These are phyloP conservation scores for Achatina immaculata DNA, from an alignment of 1,140 invertebrate genomes.

Conservation along the genomic window DNA sequence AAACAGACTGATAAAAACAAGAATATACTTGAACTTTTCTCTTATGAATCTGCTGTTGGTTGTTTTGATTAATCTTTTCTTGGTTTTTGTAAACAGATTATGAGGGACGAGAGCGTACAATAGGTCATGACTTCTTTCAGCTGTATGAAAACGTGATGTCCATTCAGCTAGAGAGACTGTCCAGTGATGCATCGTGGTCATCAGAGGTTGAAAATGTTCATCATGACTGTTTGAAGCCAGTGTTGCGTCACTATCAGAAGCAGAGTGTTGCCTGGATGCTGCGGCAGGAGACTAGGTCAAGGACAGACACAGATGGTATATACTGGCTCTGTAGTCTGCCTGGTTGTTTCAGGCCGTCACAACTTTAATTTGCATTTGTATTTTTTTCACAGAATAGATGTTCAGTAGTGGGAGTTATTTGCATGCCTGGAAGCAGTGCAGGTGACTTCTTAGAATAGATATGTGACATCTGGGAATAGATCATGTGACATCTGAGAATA, in stretches of 20 bases:
- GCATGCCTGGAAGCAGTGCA: too few species aligned
- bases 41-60: too few species aligned
- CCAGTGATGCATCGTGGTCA: background rate
- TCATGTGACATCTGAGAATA: too few species aligned
- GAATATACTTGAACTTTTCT: too few species aligned
- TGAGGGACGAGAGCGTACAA: constrained; percentile 36
- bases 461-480: too few species aligned
- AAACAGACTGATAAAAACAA: too few species aligned
- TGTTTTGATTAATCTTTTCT: too few species aligned
- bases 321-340: background rate
- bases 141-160: constrained; percentile 71
- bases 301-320: background rate
- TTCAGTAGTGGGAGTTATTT: too few species aligned
- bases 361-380: too few species aligned
- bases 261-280: constrained; percentile 82
- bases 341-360: too few species aligned
- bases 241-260: constrained; percentile 79
- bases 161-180: constrained; percentile 57
- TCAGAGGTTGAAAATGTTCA: constrained; percentile 66
- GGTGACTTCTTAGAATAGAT: too few species aligned
- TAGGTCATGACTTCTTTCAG: constrained; percentile 71
- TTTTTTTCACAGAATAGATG: too few species aligned
- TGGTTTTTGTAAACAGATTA: constrained; percentile 29
- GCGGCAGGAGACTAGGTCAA: constrained; percentile 42
- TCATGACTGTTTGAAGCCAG: constrained; percentile 73